A percentile compares a stretch with the other conserved stretches of the same genome.
phyloP scores from a whole-genome alignment of 2,113 vertebrate species.

The Peromyscus maniculatus region DNA sequence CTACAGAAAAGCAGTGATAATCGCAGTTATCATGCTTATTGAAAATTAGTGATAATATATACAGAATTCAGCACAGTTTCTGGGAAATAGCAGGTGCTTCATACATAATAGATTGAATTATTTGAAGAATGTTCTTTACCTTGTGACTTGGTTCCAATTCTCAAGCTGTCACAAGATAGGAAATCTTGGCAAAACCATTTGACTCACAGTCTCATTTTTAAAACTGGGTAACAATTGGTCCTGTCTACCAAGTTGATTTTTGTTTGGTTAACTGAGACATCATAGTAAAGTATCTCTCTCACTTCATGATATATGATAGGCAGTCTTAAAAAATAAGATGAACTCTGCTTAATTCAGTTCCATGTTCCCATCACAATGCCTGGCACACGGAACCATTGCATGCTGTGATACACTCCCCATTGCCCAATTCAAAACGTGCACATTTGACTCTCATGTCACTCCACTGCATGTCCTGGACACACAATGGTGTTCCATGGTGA shows the following conservation, averaged over 20 bases:
- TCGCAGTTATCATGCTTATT: not conserved
- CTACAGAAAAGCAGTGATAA: not conserved
- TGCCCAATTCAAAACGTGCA: not conserved
- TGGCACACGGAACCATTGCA: not conserved
- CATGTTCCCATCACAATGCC: not conserved
- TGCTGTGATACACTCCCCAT: not conserved
- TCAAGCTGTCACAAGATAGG: not conserved
- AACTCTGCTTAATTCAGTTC: not conserved
- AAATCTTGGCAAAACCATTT: constrained; percentile 24
- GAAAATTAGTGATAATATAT: not conserved
- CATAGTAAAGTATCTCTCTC: not conserved
- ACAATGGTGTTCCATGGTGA: not conserved
- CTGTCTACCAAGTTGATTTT: not conserved
- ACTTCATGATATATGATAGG: constrained; percentile 20
- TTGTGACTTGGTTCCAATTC: constrained; percentile 13
- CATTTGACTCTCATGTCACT: not conserved
- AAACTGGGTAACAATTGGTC: not conserved
- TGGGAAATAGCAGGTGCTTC: constrained; percentile 22
- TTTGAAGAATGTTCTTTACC: constrained; percentile 23
- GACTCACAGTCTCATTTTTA: constrained; percentile 36
- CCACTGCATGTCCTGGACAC: not conserved
- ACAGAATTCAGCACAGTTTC: constrained; percentile 29
- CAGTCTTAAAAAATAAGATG: not conserved
- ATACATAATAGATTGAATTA: constrained; percentile 30
- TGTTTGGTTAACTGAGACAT: constrained; percentile 29